Conservation (phyloP, 2,888 invertebrate species). For the Brenthis daphne region DNA sequence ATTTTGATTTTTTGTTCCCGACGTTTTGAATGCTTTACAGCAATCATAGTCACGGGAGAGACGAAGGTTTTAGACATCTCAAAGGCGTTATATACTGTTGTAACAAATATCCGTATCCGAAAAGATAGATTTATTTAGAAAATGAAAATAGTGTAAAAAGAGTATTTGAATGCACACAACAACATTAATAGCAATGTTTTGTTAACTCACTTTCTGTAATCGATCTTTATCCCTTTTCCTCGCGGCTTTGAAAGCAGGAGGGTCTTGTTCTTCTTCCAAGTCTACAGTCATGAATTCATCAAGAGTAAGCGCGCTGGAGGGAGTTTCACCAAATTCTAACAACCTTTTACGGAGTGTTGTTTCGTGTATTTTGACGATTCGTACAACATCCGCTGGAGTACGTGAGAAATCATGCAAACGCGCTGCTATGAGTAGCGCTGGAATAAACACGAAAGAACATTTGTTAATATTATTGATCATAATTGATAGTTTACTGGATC, state of each 20-base stretch:
- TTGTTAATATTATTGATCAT: not conserved
- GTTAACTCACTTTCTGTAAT: conserved; percentile 85
- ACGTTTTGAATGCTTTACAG: too few species aligned
- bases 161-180: too few species aligned
- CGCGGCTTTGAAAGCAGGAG: conserved; percentile 96
- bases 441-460: not conserved
- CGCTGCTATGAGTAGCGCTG: conserved; percentile 96
- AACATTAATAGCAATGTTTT: too few species aligned
- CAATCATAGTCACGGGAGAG: too few species aligned
- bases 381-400: conserved; percentile 92
- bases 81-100: too few species aligned
- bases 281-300: conserved; percentile 99
- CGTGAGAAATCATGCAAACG: conserved; percentile 95
- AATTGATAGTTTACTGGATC: too few species aligned
- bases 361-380: conserved; percentile 97
- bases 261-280: conserved; percentile 97
- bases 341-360: conserved; percentile 94
- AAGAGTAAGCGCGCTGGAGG: conserved; percentile 95
- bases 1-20: too few species aligned
- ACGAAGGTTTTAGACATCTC: too few species aligned
- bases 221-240: conserved; percentile 93
- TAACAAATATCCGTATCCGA: too few species aligned
- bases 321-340: conserved; percentile 97
- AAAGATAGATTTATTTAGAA: too few species aligned
- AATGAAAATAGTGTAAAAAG: too few species aligned